Evolutionary conservation across 2,797 vertebrate genomes (phyloP).

Genomic region (Syndactyla subalaris): DNA sequence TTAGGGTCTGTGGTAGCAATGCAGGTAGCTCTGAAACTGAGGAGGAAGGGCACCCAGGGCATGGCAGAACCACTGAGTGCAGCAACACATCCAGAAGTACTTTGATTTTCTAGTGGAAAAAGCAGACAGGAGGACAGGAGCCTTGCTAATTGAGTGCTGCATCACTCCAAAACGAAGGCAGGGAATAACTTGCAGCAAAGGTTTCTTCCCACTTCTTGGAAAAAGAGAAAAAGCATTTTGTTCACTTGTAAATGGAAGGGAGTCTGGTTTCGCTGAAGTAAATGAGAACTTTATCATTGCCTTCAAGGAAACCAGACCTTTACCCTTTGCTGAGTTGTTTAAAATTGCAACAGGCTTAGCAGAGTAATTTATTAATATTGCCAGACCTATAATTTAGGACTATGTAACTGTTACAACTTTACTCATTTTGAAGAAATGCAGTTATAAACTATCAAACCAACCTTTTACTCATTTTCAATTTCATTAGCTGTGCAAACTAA

Average conservation of each 20-base stretch:
- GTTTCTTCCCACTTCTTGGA: neutral
- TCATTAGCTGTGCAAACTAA: neutral
- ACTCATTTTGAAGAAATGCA: neutral
- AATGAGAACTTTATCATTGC: neutral
- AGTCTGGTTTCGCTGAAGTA: neutral
- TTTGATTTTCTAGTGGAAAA: neutral
- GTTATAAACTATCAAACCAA: neutral
- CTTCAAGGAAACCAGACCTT: neutral
- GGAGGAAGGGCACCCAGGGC: neutral
- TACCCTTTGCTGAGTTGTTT: neutral
- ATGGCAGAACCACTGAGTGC: neutral
- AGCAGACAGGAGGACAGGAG: neutral
- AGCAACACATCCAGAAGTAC: too few species aligned
- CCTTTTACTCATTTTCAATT: neutral
- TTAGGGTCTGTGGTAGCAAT: neutral
- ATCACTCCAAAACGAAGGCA: neutral
- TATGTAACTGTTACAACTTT: neutral
- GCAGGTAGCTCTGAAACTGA: neutral
- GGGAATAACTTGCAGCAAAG: neutral
- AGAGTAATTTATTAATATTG: neutral
- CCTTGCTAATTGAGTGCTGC: neutral
- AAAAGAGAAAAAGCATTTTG: neutral
- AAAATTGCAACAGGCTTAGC: neutral
- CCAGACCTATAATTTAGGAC: neutral
- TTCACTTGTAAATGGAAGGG: neutral